phyloP scores from a whole-genome alignment of 1,140 invertebrate genomes.

The Drosophila suzukii region DNA sequence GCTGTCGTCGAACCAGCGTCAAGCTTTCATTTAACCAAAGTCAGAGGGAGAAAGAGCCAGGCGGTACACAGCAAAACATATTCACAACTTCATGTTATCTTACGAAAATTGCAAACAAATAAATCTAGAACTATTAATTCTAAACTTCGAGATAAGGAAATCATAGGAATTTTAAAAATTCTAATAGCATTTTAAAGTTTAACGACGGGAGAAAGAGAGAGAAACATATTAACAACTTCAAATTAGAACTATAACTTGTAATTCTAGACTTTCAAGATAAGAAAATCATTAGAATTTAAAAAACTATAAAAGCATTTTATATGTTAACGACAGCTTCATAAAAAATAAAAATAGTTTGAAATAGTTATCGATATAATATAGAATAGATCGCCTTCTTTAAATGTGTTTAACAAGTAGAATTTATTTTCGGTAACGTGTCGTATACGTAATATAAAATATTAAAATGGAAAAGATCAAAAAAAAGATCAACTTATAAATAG shows the following conservation, averaged over 20 bases:
- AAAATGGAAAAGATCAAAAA: background rate
- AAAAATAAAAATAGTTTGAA: no score
- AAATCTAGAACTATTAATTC: background rate
- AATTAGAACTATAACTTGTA: background rate
- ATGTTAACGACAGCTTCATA: no score
- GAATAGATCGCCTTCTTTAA: no score
- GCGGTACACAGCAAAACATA: background rate
- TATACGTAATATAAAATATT: background rate
- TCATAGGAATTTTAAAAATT: no score
- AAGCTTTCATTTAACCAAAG: constrained; percentile 74
- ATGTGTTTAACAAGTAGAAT: no score
- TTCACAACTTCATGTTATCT: background rate
- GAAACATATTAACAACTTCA: no score
- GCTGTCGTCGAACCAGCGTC: constrained; percentile 63
- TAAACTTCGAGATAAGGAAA: background rate
- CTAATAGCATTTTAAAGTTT: no score
- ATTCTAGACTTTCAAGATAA: background rate
- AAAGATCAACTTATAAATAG: no score
- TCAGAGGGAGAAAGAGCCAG: constrained; percentile 5
- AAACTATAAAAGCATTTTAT: no score
- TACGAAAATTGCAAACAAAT: background rate
- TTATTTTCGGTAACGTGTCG: background rate
- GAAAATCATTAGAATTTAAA: background rate
- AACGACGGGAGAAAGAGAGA: no score
- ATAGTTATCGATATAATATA: no score